Conservation (phyloP, 2,888 invertebrate species). For the Drosophila cognata region DNA sequence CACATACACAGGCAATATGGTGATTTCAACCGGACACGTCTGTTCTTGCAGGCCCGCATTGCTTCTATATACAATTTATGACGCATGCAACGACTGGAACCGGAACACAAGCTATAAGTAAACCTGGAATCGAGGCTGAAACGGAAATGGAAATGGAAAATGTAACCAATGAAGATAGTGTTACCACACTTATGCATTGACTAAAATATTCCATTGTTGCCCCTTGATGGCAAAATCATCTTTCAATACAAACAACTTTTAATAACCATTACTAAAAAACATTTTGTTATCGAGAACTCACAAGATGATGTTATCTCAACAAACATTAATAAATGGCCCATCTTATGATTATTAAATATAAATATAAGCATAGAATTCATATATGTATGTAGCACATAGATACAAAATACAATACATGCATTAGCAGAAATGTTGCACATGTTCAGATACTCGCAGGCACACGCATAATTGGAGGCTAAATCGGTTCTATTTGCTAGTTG, state of each 20-base stretch:
- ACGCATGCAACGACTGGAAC: conserved; percentile 50
- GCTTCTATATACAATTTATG: conserved; percentile 42
- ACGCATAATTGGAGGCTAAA: neutral
- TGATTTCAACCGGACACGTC: conserved; percentile 54
- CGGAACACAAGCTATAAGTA: conserved; percentile 15
- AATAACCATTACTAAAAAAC: neutral
- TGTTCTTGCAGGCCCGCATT: conserved; percentile 35
- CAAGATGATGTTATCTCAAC: neutral
- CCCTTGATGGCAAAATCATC: no score
- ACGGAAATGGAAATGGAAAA: conserved; percentile 7
- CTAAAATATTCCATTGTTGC: neutral
- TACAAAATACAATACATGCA: conserved; percentile 11
- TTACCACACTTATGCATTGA: neutral
- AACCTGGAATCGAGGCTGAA: conserved; percentile 8
- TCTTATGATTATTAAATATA: neutral
- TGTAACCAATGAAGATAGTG: neutral
- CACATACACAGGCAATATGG: conserved; percentile 27
- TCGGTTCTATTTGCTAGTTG: neutral
- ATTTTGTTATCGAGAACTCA: neutral
- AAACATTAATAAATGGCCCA: neutral
- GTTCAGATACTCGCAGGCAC: conserved; percentile 15
- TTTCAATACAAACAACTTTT: no score
- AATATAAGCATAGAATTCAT: neutral
- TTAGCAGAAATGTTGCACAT: conserved; percentile 9
- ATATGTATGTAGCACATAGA: neutral